A percentile compares a stretch with the other conserved stretches of the same genome.
Conservation (phyloP, 2,113 vertebrate genomes). For the Brachirus orientalis region DNA sequence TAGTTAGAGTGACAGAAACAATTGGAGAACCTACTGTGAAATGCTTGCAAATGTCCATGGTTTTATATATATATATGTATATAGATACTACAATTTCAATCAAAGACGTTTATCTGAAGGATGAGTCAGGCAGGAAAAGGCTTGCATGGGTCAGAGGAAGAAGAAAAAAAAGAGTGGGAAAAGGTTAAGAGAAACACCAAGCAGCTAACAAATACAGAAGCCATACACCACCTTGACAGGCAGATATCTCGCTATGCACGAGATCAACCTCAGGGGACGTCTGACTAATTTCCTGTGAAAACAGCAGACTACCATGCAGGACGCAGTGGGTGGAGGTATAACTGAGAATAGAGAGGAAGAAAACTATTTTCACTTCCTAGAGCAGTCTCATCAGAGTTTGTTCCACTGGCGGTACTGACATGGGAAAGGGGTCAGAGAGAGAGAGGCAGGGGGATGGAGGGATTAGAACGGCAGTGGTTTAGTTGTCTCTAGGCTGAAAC, state of each 20-base stretch:
- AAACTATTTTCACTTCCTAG: constrained; percentile 59
- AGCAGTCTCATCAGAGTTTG: constrained; percentile 47
- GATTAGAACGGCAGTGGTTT: neutral
- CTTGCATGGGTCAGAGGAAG: constrained; percentile 46
- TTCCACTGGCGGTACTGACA: constrained; percentile 29
- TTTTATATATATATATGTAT: no score
- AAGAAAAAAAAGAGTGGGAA: constrained; percentile 9
- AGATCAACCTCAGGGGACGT: constrained; percentile 69
- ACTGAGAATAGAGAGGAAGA: constrained; percentile 48
- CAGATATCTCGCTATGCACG: constrained; percentile 72
- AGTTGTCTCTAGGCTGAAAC: constrained; percentile 38
- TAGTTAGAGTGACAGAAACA: neutral
- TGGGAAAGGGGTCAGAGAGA: constrained; percentile 30
- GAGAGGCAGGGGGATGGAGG: neutral
- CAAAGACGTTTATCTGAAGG: constrained; percentile 43
- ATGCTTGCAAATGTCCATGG: neutral
- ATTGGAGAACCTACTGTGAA: neutral
- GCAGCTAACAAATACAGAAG: constrained; percentile 62
- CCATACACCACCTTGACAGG: constrained; percentile 69
- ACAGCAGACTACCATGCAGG: constrained; percentile 67
- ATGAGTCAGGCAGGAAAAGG: constrained; percentile 31
- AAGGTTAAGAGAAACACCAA: constrained; percentile 19
- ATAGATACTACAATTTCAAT: constrained; percentile 24
- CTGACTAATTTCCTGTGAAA: constrained; percentile 80
- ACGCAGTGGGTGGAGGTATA: constrained; percentile 52